Evolutionary conservation across 2,113 vertebrate genomes (phyloP).

Genomic region (Seriola dumerili): DNA sequence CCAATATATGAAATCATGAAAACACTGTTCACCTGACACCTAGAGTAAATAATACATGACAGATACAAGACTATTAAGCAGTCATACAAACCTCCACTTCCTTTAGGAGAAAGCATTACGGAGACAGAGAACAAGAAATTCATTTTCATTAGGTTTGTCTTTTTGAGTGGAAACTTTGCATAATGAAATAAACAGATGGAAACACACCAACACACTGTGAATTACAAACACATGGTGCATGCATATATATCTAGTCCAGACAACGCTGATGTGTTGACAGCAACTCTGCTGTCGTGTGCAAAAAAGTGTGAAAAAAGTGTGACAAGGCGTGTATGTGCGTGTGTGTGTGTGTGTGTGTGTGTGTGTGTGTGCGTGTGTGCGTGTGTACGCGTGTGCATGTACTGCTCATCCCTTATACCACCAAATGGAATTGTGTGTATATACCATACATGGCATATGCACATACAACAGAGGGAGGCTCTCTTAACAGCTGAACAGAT

Average conservation of each 20-base stretch:
- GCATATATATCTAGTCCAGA: constrained; percentile 22
- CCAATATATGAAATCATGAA: constrained; percentile 15
- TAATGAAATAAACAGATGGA: constrained; percentile 5
- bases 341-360: background rate
- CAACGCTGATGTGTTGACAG: constrained; percentile 12
- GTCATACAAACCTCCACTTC: constrained; percentile 86
- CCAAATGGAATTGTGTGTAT: background rate
- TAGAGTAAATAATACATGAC: background rate
- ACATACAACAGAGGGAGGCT: background rate
- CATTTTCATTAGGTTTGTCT: constrained; percentile 39
- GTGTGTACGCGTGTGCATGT: background rate
- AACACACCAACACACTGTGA: constrained; percentile 28
- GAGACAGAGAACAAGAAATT: constrained; percentile 64
- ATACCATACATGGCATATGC: background rate
- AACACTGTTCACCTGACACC: background rate
- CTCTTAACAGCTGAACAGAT: background rate
- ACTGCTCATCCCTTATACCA: constrained; percentile 1
- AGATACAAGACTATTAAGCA: constrained; percentile 26
- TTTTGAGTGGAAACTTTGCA: constrained; percentile 14
- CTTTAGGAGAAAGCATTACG: constrained; percentile 78
- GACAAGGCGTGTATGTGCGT: background rate
- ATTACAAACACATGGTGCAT: constrained; percentile 28
- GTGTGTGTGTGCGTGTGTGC: too few relatives aligned
- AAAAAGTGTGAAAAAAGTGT: background rate
- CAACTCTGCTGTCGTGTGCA: background rate